phyloP scores from a whole-genome alignment of 2,113 vertebrate genomes.

The Hepsetus odoe region DNA sequence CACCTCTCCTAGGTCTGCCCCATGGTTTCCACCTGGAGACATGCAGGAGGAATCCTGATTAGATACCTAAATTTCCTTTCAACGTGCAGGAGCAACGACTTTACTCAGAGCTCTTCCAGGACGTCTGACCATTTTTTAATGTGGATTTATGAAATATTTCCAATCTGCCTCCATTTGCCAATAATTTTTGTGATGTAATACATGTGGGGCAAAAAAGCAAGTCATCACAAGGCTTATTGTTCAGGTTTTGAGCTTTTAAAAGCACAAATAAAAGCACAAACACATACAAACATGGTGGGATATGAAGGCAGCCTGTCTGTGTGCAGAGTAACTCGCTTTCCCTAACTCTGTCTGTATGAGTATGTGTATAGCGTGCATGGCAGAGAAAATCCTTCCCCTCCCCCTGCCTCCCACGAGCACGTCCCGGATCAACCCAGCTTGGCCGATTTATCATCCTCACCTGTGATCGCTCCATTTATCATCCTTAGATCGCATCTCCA shows the following conservation, averaged over 20 bases:
- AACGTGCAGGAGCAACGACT: too few relatives aligned
- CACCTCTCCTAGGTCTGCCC: too few relatives aligned
- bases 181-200: too few relatives aligned
- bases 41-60: too few relatives aligned
- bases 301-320: background rate
- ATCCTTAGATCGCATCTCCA: constrained; percentile 64
- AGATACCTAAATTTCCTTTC: too few relatives aligned
- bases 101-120: too few relatives aligned
- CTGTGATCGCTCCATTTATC: constrained; percentile 64
- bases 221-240: too few relatives aligned
- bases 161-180: too few relatives aligned
- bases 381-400: background rate
- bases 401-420: constrained; percentile 34
- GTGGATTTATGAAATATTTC: too few relatives aligned
- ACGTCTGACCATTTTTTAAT: too few relatives aligned
- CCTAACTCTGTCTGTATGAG: background rate
- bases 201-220: too few relatives aligned
- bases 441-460: constrained; percentile 65
- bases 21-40: too few relatives aligned
- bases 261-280: background rate
- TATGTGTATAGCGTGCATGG: background rate
- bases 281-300: background rate
- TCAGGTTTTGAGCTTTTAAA: background rate
- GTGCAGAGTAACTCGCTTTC: background rate
- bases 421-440: constrained; percentile 38